Base-by-base conservation (phyloP, 1,140 invertebrate genomes). In the Latrodectus geometricus region DNA sequence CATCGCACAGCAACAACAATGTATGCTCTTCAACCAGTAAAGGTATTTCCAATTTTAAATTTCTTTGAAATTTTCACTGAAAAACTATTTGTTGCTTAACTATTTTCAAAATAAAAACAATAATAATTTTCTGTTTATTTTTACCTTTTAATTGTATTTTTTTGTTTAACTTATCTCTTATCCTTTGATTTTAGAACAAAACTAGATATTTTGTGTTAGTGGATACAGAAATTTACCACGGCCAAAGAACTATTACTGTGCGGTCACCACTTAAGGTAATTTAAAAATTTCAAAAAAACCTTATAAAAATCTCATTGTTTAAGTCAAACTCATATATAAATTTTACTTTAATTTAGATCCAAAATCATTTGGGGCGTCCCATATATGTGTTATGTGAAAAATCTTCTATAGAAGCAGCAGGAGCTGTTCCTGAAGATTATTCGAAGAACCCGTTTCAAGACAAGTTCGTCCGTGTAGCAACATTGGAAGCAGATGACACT, bases 371-470 rank as follows among this genome's bases (percentile, higher is more conserved):
- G 9, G 94, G 94, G 1, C 94, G 95, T 89, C 92, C 95, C 0
- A 90, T 97, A 23, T 94, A 94, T 79, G 90, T 96, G 61, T 94
- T 94, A 88, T 96, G 95, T 90, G 94, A 95, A 88, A 95, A 94
- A 73, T 92, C 94, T 12, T 92, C 94, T 48, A 90, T 95, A 23
- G 93, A 95, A 90, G 92, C 94, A 85, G 89, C 94, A 9, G 92
- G 93, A 68, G 90, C 93, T 4, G 72, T 84, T 9, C 92, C 93
- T 35, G 93, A 94, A 14, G 94, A 94, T 8, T 93, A 95, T 80
- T 92, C 94, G 15, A 93, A 93, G 17, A 96, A 96, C 91, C 95
- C 95, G 0, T 96, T 96, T 90, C 93, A 95, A 88, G 94, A 95
- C 49, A 94, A 94, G 69, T 87, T 72, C n/a, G 93, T 95, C 90